phyloP scores from a whole-genome alignment of 1,140 invertebrate genomes.

The Dermatophagoides farinae region DNA sequence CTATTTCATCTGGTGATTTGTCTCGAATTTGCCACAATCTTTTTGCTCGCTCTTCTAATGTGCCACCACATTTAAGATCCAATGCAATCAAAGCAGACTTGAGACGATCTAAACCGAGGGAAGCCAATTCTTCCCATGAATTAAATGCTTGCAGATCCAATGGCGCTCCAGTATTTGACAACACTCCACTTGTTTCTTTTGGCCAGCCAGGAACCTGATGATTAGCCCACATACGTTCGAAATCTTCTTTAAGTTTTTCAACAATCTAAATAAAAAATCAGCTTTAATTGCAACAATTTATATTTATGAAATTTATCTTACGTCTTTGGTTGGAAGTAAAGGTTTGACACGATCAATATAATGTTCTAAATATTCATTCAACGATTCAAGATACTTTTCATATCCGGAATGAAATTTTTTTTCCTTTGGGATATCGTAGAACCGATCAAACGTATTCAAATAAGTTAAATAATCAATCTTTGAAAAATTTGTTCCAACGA shows the following conservation, averaged over 20 bases:
- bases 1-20: constrained; percentile 54
- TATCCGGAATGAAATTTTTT: constrained; percentile 73
- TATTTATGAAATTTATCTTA: constrained; percentile 11
- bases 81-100: constrained; percentile 92
- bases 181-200: constrained; percentile 81
- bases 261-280: constrained; percentile 35
- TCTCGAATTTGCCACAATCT: constrained; percentile 87
- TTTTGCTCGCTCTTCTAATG: constrained; percentile 85
- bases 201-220: constrained; percentile 86
- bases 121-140: constrained; percentile 91
- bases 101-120: constrained; percentile 80
- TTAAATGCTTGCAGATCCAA: constrained; percentile 84
- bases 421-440: constrained; percentile 87
- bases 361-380: constrained; percentile 69
- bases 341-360: constrained; percentile 74
- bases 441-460: constrained; percentile 74
- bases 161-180: constrained; percentile 79
- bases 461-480: constrained; percentile 19
- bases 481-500: constrained; percentile 40
- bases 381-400: constrained; percentile 50
- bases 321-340: constrained; percentile 55
- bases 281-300: neutral
- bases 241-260: constrained; percentile 53
- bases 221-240: constrained; percentile 64
- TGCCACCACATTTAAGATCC: constrained; percentile 94